These are phyloP conservation scores for Lochmaea capreae DNA, from an alignment of 2,888 invertebrate species.

Conservation along the genomic window DNA sequence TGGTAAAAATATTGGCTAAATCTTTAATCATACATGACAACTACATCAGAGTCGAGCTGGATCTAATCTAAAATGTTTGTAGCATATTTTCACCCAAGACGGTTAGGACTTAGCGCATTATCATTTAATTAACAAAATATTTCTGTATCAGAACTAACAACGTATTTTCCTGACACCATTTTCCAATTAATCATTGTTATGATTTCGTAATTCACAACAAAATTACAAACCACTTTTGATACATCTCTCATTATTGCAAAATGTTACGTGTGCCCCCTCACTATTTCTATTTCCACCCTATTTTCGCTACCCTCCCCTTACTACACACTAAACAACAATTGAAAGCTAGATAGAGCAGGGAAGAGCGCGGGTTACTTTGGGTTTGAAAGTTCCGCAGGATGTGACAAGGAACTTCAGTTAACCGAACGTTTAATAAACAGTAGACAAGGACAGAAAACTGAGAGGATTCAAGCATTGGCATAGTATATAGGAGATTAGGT, in stretches of 20 bases:
- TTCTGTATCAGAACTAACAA: neutral
- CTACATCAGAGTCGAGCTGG: no score
- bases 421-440: conserved; percentile 30
- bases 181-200: neutral
- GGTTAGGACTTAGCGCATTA: neutral
- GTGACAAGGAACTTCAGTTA: conserved; percentile 29
- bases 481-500: conserved; percentile 8
- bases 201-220: neutral
- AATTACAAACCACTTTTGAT: neutral
- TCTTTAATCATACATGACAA: no score
- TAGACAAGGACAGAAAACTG: conserved; percentile 1
- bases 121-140: neutral
- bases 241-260: neutral
- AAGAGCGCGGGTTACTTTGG: conserved; percentile 2
- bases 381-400: conserved; percentile 37
- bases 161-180: neutral
- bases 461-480: conserved; percentile 9
- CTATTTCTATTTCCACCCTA: conserved; percentile 10
- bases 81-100: no score
- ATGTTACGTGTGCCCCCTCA: neutral
- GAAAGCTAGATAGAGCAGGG: neutral
- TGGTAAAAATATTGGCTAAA: no score
- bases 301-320: neutral
- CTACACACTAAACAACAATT: conserved; percentile 13
- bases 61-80: no score